Percentiles rank a stretch among this genome's conserved stretches.
phyloP scores from a whole-genome alignment of 2,113 vertebrate genomes.

The Ploceus nigricollis region DNA sequence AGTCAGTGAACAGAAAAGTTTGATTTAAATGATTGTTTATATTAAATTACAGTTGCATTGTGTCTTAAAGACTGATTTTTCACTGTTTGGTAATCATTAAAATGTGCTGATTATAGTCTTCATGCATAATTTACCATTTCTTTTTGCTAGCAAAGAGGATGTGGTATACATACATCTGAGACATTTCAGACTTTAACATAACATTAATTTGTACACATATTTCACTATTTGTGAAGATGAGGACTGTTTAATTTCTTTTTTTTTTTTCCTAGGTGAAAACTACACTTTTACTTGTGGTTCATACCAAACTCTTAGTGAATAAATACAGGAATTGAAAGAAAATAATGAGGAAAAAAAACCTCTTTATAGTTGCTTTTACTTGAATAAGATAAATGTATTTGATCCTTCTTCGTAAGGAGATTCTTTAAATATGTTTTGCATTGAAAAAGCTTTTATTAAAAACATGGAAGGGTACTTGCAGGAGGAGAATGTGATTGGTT shows the following conservation, averaged over 20 bases:
- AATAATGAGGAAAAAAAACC: rapidly evolving
- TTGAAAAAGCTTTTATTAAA: neutral
- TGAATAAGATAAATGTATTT: neutral
- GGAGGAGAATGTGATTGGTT: neutral
- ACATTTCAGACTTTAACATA: neutral
- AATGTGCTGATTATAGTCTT: neutral
- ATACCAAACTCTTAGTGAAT: neutral
- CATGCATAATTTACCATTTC: neutral
- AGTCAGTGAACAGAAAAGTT: neutral
- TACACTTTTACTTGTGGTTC: neutral
- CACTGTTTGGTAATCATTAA: neutral
- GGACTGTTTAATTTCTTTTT: neutral
- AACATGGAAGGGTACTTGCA: neutral
- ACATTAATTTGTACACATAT: neutral
- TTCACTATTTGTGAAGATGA: neutral
- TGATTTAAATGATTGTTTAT: neutral
- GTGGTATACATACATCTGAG: neutral
- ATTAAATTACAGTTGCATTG: neutral
- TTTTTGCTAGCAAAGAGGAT: neutral
- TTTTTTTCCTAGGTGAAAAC: neutral
- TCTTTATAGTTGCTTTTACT: neutral
- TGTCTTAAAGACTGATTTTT: neutral
- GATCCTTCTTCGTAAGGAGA: neutral
- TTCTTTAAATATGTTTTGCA: neutral
- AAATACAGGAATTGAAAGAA: neutral